Evolutionary conservation across 2,113 vertebrate genomes (phyloP).

Genomic region (Colaptes auratus): DNA sequence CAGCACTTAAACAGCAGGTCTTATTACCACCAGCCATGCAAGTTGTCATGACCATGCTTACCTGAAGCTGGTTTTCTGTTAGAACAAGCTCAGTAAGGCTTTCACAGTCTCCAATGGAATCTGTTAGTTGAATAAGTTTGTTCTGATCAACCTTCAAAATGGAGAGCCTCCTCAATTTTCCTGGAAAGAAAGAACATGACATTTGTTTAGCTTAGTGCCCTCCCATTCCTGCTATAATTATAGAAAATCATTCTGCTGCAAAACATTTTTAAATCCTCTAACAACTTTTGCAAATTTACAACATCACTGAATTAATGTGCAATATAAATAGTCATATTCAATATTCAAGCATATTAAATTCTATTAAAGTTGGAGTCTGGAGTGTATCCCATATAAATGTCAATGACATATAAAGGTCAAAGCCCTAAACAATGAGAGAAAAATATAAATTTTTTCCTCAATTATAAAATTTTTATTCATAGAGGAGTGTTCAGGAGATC

Average conservation of each 20-base stretch:
- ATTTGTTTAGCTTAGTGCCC: neutral
- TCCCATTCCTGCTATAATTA: neutral
- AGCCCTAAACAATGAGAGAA: neutral
- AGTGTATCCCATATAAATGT: neutral
- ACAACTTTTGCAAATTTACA: neutral
- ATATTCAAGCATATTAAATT: neutral
- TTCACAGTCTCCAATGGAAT: slow-evolving; percentile 93
- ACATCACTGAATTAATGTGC: neutral
- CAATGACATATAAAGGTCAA: neutral
- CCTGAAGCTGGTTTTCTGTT: slow-evolving; percentile 94
- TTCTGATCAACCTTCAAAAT: slow-evolving; percentile 98
- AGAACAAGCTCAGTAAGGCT: slow-evolving; percentile 95
- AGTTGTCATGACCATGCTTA: slow-evolving; percentile 63
- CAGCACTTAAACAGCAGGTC: neutral
- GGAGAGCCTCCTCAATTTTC: slow-evolving; percentile 89
- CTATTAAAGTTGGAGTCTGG: neutral
- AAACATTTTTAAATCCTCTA: neutral
- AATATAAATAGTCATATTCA: neutral
- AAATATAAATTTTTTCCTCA: neutral
- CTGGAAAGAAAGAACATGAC: slow-evolving; percentile 66
- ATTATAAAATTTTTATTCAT: neutral
- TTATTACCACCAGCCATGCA: neutral
- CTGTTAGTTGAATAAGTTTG: slow-evolving; percentile 87
- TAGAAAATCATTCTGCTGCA: neutral
- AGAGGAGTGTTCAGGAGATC: neutral